phyloP scores from a whole-genome alignment of 2,113 vertebrate species.

The Chrysemys picta region DNA sequence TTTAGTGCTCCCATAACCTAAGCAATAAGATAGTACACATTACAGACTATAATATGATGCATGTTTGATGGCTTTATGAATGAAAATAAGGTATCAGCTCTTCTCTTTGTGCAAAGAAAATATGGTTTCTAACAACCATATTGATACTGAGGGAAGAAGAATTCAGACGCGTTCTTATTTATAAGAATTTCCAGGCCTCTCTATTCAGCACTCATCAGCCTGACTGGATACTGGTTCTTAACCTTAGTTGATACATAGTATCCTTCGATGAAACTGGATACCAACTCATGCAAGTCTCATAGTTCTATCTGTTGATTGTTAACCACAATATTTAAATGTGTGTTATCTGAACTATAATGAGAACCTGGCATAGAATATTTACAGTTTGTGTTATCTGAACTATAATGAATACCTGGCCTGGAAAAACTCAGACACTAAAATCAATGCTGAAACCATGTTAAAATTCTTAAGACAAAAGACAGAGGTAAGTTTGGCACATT shows the following conservation, averaged over 20 bases:
- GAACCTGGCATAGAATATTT: slow-evolving; percentile 80
- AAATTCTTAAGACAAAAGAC: slow-evolving; percentile 74
- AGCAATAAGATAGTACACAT: neutral
- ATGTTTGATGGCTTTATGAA: neutral
- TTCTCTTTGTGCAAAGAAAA: neutral
- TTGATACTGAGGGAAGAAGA: neutral
- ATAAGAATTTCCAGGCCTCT: slow-evolving; percentile 40
- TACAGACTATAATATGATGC: neutral
- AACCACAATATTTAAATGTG: slow-evolving; percentile 79
- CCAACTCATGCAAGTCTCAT: slow-evolving; percentile 60
- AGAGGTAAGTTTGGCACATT: slow-evolving; percentile 71
- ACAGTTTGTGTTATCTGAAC: slow-evolving; percentile 72
- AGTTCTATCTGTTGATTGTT: slow-evolving; percentile 69
- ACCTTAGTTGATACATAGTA: slow-evolving; percentile 61
- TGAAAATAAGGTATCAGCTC: neutral
- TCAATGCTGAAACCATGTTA: slow-evolving; percentile 80
- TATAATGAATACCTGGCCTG: slow-evolving; percentile 76
- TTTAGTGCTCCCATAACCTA: neutral
- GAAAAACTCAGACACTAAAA: slow-evolving; percentile 78
- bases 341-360: slow-evolving; percentile 74
- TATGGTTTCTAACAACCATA: neutral
- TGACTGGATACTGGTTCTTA: slow-evolving; percentile 18
- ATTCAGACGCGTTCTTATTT: slow-evolving; percentile 13
- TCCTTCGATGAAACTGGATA: slow-evolving; percentile 29
- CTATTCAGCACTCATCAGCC: neutral